Conservation (phyloP, 2,888 invertebrate species). For the Drosophila kuntzei region DNA sequence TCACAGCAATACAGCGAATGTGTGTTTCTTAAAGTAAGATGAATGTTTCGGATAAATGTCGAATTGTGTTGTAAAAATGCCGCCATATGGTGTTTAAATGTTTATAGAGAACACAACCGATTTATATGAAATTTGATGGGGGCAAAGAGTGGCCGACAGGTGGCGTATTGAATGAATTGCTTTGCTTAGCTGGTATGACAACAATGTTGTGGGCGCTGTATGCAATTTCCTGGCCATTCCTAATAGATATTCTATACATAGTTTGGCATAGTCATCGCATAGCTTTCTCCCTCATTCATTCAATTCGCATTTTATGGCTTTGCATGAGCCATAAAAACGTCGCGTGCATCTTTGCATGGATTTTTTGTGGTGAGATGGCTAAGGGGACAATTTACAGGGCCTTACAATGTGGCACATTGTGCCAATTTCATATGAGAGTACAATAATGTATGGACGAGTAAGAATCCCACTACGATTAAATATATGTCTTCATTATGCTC, state of each 20-base stretch:
- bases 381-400: slow-evolving; percentile 8
- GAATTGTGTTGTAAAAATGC: slow-evolving; percentile 12
- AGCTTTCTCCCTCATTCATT: slow-evolving; percentile 26
- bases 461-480: neutral
- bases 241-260: slow-evolving; percentile 62
- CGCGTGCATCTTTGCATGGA: slow-evolving; percentile 59
- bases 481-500: slow-evolving; percentile 31
- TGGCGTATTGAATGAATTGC: slow-evolving; percentile 35
- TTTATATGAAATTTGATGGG: slow-evolving; percentile 1
- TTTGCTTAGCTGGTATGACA: slow-evolving; percentile 10
- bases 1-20: neutral
- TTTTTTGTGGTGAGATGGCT: slow-evolving; percentile 11
- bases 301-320: slow-evolving; percentile 53
- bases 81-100: slow-evolving; percentile 19
- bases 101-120: slow-evolving; percentile 10
- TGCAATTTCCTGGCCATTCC: slow-evolving; percentile 44
- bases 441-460: slow-evolving; percentile 1
- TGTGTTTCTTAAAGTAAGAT: neutral
- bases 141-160: slow-evolving; percentile 33
- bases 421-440: slow-evolving; percentile 31
- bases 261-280: slow-evolving; percentile 55
- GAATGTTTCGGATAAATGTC: slow-evolving; percentile 15
- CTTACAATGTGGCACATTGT: slow-evolving; percentile 57
- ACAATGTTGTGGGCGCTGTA: slow-evolving; percentile 44
- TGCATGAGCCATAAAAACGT: slow-evolving; percentile 63